A percentile compares a stretch with the other conserved stretches of the same genome.
phyloP scores from a whole-genome alignment of 2,113 vertebrate genomes.

The Paramisgurnus dabryanus region DNA sequence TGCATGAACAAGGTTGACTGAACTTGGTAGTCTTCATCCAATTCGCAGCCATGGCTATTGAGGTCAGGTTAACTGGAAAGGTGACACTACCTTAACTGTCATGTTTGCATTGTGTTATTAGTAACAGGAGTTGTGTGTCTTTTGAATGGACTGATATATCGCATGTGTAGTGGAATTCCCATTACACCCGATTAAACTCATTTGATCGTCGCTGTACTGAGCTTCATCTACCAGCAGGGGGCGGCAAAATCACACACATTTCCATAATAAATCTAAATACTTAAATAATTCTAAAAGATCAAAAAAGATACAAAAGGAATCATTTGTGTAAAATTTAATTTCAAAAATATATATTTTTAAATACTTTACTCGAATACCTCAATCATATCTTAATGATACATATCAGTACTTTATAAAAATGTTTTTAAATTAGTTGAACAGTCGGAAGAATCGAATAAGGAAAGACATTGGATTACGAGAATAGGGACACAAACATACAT shows the following conservation, averaged over 20 bases:
- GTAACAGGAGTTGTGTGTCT: slow-evolving; percentile 9
- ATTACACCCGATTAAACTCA: neutral
- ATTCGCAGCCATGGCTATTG: too few species aligned
- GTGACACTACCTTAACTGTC: slow-evolving; percentile 62
- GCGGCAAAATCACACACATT: neutral
- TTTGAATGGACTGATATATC: slow-evolving; percentile 1
- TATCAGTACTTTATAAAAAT: slow-evolving; percentile 51
- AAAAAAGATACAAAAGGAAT: slow-evolving; percentile 17
- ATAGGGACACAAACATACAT: neutral
- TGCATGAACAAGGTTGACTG: too few species aligned
- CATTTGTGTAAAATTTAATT: slow-evolving; percentile 70
- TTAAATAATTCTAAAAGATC: neutral
- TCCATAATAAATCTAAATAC: too few species aligned
- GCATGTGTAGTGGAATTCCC: neutral
- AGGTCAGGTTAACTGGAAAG: slow-evolving; percentile 59
- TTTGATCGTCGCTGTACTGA: neutral
- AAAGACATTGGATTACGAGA: neutral
- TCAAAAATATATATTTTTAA: slow-evolving; percentile 71
- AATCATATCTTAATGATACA: slow-evolving; percentile 56
- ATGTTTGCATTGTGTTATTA: slow-evolving; percentile 29
- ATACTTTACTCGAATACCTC: slow-evolving; percentile 58
- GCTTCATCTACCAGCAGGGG: neutral
- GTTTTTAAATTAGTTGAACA: slow-evolving; percentile 27
- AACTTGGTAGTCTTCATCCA: too few species aligned
- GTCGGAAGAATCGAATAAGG: neutral